These are phyloP conservation scores for Gnathonemus longibarbis DNA, from an alignment of 2,113 vertebrate genomes.

Conservation along the genomic window DNA sequence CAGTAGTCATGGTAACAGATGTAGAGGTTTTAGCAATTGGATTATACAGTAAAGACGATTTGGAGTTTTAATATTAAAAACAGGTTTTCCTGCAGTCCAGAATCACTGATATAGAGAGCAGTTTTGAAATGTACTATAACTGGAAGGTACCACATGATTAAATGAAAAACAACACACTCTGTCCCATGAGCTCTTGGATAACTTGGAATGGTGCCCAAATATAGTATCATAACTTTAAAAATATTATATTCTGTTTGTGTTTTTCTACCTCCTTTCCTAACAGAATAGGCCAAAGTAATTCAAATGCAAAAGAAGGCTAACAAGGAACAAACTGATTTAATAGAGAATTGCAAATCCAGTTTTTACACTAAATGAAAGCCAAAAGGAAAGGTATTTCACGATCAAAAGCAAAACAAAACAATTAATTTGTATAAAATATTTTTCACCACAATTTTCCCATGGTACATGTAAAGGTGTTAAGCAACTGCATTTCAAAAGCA, in stretches of 20 bases:
- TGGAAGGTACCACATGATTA: neutral
- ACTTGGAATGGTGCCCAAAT: neutral
- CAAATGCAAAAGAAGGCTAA: neutral
- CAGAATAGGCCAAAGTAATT: neutral
- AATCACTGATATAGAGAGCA: neutral
- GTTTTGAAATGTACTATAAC: neutral
- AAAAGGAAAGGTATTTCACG: neutral
- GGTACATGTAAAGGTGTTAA: neutral
- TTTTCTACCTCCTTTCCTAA: neutral
- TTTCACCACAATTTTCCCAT: neutral
- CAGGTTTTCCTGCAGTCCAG: neutral
- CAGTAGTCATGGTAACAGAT: slow-evolving; percentile 17
- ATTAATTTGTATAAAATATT: neutral
- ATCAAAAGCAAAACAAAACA: neutral
- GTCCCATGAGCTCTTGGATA: neutral
- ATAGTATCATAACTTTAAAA: neutral
- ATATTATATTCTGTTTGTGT: neutral
- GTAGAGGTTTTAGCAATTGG: slow-evolving; percentile 4
- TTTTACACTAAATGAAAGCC: neutral
- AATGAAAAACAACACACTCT: neutral
- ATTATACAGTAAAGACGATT: slow-evolving; percentile 7
- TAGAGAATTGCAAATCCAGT: neutral
- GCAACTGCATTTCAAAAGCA: neutral
- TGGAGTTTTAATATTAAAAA: slow-evolving; percentile 12
- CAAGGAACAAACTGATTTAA: neutral